Evolutionary conservation across 2,888 invertebrate species (phyloP).

Genomic region (Scaptodrosophila latifasciaeformis): DNA sequence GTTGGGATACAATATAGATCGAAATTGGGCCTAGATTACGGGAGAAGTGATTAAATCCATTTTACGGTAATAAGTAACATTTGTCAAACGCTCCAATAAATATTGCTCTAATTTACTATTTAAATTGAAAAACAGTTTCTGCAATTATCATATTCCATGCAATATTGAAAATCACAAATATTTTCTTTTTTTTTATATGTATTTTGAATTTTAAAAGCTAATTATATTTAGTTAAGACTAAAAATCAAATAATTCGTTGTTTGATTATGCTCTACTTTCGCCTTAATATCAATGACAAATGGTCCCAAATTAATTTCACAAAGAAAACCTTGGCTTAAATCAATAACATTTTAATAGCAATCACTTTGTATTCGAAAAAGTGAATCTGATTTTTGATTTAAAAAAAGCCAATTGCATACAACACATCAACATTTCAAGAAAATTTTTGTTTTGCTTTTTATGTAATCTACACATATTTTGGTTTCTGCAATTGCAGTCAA

Average conservation of each 20-base stretch:
- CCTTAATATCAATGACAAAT: conserved; percentile 16
- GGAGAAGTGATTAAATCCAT: too few species aligned
- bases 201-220: neutral
- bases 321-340: conserved; percentile 8
- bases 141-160: conserved; percentile 5
- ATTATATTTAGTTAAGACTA: conserved; percentile 4
- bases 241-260: conserved; percentile 23
- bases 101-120: conserved; percentile 10
- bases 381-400: neutral
- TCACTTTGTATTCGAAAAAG: neutral
- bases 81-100: conserved; percentile 14
- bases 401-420: conserved; percentile 1
- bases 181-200: conserved; percentile 1
- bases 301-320: conserved; percentile 29
- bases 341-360: neutral
- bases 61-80: conserved; percentile 10
- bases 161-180: conserved; percentile 6
- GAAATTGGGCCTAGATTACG: too few species aligned
- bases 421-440: neutral
- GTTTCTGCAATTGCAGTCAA: too few species aligned
- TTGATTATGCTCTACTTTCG: conserved; percentile 19
- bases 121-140: conserved; percentile 6
- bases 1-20: too few species aligned
- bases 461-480: too few species aligned
- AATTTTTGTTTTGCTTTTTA: too few species aligned